These are phyloP conservation scores for Drosophila siamana DNA, from an alignment of 2,888 invertebrate genomes.

Conservation along the genomic window DNA sequence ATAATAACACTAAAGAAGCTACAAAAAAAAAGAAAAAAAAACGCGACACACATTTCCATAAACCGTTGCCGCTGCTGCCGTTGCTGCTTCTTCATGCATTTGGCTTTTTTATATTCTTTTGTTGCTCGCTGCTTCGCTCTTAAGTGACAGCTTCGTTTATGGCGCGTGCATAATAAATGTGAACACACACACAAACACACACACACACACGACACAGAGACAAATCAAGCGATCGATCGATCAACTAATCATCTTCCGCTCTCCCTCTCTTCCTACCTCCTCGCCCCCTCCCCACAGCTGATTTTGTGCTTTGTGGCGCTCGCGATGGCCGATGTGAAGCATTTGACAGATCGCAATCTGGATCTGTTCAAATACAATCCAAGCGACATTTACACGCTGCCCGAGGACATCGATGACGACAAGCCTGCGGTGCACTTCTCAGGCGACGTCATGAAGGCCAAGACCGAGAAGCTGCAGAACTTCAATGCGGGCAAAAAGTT, in stretches of 20 bases:
- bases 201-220: neutral
- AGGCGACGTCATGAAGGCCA: constrained; percentile 84
- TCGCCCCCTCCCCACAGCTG: constrained; percentile 47
- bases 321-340: constrained; percentile 79
- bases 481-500: constrained; percentile 83
- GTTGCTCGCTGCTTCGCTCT: constrained; percentile 15
- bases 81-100: neutral
- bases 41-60: constrained; percentile 40
- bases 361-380: constrained; percentile 84
- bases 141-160: constrained; percentile 54
- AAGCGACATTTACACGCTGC: constrained; percentile 83
- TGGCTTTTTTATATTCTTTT: constrained; percentile 4
- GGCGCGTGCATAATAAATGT: constrained; percentile 14
- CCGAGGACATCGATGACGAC: constrained; percentile 84
- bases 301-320: constrained; percentile 75
- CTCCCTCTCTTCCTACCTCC: neutral
- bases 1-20: constrained; percentile 30
- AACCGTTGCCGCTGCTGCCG: neutral
- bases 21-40: too few relatives aligned
- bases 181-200: constrained; percentile 16
- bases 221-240: constrained; percentile 23
- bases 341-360: constrained; percentile 78
- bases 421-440: constrained; percentile 82
- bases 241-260: constrained; percentile 35
- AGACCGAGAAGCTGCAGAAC: constrained; percentile 82